phyloP scores from a whole-genome alignment of 2,888 invertebrate genomes.

The Eilema griseolum region DNA sequence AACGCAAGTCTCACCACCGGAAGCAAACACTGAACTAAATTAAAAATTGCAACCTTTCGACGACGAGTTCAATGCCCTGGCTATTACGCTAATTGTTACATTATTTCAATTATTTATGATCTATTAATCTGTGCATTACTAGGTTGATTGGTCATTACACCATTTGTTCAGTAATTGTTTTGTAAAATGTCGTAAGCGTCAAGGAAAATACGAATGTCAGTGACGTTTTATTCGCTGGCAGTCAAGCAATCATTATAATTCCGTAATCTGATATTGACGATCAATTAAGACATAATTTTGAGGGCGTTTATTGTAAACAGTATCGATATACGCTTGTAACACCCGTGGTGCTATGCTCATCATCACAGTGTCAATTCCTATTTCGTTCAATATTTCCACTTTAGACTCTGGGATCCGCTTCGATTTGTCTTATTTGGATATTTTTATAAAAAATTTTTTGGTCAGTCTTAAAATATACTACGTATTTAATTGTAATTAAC shows the following conservation, averaged over 20 bases:
- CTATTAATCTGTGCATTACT: neutral
- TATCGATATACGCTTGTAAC: neutral
- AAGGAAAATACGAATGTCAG: neutral
- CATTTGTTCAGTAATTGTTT: neutral
- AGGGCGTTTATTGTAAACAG: neutral
- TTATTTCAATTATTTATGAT: neutral
- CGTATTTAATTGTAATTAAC: no score
- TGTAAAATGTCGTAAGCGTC: neutral
- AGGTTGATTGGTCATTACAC: constrained; percentile 1
- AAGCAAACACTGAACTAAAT: no score
- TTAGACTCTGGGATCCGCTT: no score
- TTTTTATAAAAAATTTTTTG: no score
- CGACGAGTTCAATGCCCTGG: neutral
- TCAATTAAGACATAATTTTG: neutral
- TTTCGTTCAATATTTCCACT: no score
- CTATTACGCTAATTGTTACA: constrained; percentile 2
- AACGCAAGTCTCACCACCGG: no score
- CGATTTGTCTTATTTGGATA: no score
- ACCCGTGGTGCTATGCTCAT: neutral
- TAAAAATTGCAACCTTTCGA: neutral
- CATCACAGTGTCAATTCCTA: no score
- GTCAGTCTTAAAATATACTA: no score
- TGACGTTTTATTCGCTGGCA: neutral
- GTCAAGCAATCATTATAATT: neutral
- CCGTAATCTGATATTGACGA: neutral